These are phyloP conservation scores for Laterallus jamaicensis DNA, from an alignment of 2,113 vertebrate genomes.

Conservation along the genomic window DNA sequence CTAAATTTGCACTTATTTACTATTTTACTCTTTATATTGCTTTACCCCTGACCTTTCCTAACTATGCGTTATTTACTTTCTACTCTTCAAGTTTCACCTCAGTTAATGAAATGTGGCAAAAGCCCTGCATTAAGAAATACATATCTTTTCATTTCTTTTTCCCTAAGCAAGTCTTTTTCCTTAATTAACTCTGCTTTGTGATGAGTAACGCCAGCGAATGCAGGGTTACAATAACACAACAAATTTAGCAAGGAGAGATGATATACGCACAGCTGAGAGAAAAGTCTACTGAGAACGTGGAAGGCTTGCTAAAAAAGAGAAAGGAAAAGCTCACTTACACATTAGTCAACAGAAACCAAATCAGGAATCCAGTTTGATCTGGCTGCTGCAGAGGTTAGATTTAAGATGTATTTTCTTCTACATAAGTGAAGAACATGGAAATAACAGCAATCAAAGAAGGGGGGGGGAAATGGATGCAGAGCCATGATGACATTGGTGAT, in stretches of 20 bases:
- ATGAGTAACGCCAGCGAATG: neutral
- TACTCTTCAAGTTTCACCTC: neutral
- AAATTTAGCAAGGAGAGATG: neutral
- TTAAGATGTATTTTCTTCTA: neutral
- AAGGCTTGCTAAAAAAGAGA: neutral
- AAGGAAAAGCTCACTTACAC: neutral
- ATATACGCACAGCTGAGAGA: neutral
- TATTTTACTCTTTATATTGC: neutral
- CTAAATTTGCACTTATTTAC: neutral
- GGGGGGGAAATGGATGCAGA: neutral
- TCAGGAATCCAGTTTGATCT: neutral
- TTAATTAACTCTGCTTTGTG: neutral
- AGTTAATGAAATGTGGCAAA: neutral
- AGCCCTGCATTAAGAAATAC: neutral
- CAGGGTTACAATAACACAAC: neutral
- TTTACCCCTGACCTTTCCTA: neutral
- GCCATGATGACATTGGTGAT: neutral
- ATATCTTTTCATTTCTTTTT: neutral
- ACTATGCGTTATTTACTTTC: neutral
- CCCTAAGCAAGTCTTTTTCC: neutral
- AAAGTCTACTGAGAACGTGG: neutral
- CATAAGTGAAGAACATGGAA: neutral
- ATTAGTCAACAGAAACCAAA: neutral
- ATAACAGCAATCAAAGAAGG: neutral
- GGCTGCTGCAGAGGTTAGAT: neutral